Evolutionary conservation across 1,140 invertebrate genomes (phyloP).

Genomic region (Drosophila nigrodunni): DNA sequence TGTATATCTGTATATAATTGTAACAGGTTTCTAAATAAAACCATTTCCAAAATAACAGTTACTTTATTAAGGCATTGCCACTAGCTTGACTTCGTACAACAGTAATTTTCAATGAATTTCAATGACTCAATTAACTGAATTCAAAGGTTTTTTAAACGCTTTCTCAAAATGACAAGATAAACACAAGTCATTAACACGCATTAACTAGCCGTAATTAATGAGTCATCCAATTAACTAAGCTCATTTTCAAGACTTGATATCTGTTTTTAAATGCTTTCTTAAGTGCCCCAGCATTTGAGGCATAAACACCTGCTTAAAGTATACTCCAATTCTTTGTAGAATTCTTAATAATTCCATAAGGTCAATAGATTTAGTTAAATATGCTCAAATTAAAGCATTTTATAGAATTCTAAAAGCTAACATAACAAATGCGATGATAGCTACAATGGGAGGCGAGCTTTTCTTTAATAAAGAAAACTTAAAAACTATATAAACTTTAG

Average conservation of each 20-base stretch:
- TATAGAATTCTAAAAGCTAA: too few species aligned
- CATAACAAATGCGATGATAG: too few species aligned
- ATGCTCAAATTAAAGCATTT: neutral
- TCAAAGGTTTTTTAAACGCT: neutral
- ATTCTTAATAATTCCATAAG: neutral
- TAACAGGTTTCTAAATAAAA: neutral
- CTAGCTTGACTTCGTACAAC: neutral
- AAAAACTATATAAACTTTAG: too few species aligned
- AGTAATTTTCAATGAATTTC: neutral
- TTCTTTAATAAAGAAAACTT: too few species aligned
- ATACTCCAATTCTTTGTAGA: neutral
- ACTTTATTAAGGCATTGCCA: neutral
- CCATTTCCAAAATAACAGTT: slow-evolving; percentile 1
- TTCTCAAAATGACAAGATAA: slow-evolving; percentile 1
- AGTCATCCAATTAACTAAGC: slow-evolving; percentile 27
- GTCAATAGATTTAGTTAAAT: neutral
- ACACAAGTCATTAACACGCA: slow-evolving; percentile 13
- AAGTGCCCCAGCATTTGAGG: slow-evolving; percentile 6
- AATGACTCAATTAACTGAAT: slow-evolving; percentile 4
- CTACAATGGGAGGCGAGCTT: too few species aligned
- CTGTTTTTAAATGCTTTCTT: slow-evolving; percentile 10
- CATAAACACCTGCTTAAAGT: slow-evolving; percentile 1
- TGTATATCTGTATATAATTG: neutral
- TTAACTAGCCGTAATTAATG: slow-evolving; percentile 14
- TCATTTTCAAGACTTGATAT: neutral